These are phyloP conservation scores for Callimorpha dominula DNA, from an alignment of 2,888 invertebrate genomes.

Conservation along the genomic window DNA sequence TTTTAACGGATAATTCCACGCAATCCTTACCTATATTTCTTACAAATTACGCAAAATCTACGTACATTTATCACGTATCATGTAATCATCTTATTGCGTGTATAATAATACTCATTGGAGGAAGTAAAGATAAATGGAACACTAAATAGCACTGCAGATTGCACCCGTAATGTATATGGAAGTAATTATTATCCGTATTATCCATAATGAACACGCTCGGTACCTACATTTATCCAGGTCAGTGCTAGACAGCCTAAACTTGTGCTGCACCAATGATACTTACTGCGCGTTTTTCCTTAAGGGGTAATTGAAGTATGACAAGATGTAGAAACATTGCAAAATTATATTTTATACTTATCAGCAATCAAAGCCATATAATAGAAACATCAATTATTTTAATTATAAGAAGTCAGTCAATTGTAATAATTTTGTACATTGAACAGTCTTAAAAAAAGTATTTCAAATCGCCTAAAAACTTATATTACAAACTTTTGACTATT, in stretches of 20 bases:
- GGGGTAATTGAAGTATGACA: conserved; percentile 17
- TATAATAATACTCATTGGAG: conserved; percentile 53
- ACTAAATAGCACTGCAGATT: conserved; percentile 50
- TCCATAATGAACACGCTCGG: conserved; percentile 22
- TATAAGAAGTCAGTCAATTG: too few relatives aligned
- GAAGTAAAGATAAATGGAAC: conserved; percentile 50
- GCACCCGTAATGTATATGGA: conserved; percentile 51
- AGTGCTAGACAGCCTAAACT: conserved; percentile 28
- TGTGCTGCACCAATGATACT: conserved; percentile 12
- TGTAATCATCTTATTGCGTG: conserved; percentile 45
- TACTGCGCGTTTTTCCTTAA: conserved; percentile 33
- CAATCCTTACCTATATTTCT: conserved; percentile 32
- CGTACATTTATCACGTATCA: conserved; percentile 33
- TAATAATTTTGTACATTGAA: too few relatives aligned
- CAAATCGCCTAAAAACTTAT: background rate
- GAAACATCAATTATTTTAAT: too few relatives aligned
- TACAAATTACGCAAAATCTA: conserved; percentile 32
- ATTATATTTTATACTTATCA: background rate
- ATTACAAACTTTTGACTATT: conserved; percentile 21
- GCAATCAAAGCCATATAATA: background rate
- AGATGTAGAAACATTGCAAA: background rate
- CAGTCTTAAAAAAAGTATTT: too few relatives aligned
- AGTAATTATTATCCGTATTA: conserved; percentile 47
- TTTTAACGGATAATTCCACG: conserved; percentile 27
- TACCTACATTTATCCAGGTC: conserved; percentile 33